A percentile compares a stretch with the other conserved stretches of the same genome.
phyloP scores from a whole-genome alignment of 2,113 vertebrate genomes.

The Gobiocypris rarus region DNA sequence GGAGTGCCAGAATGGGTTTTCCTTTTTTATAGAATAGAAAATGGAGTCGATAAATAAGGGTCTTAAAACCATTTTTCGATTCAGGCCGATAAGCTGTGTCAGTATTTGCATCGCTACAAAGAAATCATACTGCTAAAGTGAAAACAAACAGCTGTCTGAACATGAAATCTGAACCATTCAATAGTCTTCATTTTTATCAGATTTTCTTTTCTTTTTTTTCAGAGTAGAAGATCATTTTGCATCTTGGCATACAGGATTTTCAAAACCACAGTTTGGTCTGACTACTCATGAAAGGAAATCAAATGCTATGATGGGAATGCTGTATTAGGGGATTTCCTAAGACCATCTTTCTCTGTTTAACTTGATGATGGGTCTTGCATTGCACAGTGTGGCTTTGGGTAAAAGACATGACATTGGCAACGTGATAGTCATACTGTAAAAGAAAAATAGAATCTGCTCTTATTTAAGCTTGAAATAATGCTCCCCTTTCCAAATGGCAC shows the following conservation, averaged over 20 bases:
- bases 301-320: slow-evolving; percentile 50
- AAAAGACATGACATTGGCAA: slow-evolving; percentile 7
- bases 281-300: slow-evolving; percentile 43
- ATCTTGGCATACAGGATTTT: neutral
- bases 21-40: slow-evolving; percentile 68
- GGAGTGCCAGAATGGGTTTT: slow-evolving; percentile 70
- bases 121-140: slow-evolving; percentile 56
- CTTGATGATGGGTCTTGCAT: neutral
- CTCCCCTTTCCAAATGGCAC: slow-evolving; percentile 53
- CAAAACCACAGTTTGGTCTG: neutral
- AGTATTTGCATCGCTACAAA: slow-evolving; percentile 62
- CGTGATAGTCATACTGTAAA: slow-evolving; percentile 8
- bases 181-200: neutral
- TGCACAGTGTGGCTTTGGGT: neutral
- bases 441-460: neutral
- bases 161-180: slow-evolving; percentile 1
- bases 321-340: slow-evolving; percentile 39
- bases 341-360: slow-evolving; percentile 23
- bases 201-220: neutral
- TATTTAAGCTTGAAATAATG: slow-evolving; percentile 14
- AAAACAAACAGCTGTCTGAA: neutral
- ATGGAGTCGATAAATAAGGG: slow-evolving; percentile 71
- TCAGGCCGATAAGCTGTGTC: slow-evolving; percentile 66
- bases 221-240: neutral
- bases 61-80: slow-evolving; percentile 67